A percentile compares a stretch with the other conserved stretches of the same genome.
phyloP scores from a whole-genome alignment of 2,888 invertebrate species.

The Itoplectis maculator region DNA sequence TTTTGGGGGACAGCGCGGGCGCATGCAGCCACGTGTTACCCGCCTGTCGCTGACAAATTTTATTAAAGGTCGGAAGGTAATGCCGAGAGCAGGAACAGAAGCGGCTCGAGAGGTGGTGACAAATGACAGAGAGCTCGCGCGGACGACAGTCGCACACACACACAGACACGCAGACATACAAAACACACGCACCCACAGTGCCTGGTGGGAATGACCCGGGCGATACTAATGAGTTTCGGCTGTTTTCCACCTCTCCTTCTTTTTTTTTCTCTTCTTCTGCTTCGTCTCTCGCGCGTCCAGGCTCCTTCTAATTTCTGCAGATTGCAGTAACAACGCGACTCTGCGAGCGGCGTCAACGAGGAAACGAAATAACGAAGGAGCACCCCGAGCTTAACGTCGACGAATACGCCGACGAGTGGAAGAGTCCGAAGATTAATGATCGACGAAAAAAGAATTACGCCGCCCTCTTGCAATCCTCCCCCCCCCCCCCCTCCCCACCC shows the following conservation, averaged over 20 bases:
- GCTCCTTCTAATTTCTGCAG: slow-evolving; percentile 68
- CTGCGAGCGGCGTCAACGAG: slow-evolving; percentile 37
- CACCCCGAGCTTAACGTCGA: slow-evolving; percentile 35
- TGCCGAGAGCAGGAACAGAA: slow-evolving; percentile 28
- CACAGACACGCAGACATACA: slow-evolving; percentile 27
- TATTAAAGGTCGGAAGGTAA: slow-evolving; percentile 65
- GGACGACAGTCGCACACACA: slow-evolving; percentile 60
- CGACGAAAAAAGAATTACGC: slow-evolving; percentile 58
- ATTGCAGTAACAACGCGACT: slow-evolving; percentile 63
- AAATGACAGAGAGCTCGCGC: slow-evolving; percentile 63
- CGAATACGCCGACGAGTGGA: slow-evolving; percentile 43
- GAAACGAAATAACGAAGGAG: slow-evolving; percentile 58
- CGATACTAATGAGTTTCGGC: slow-evolving; percentile 72
- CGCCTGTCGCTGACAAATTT: slow-evolving; percentile 68
- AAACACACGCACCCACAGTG: slow-evolving; percentile 28
- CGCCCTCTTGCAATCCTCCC: slow-evolving; percentile 12
- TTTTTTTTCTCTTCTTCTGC: slow-evolving; percentile 10
- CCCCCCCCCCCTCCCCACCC: slow-evolving; percentile 2
- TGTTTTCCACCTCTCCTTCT: slow-evolving; percentile 63
- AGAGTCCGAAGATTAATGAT: slow-evolving; percentile 62
- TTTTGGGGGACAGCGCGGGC: slow-evolving; percentile 6
- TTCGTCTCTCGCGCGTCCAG: slow-evolving; percentile 15
- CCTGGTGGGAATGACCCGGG: slow-evolving; percentile 65
- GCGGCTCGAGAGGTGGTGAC: slow-evolving; percentile 63
- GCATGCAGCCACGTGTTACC: slow-evolving; percentile 44